Percentiles rank a stretch among this genome's conserved stretches.
Evolutionary conservation across 2,888 invertebrate species (phyloP).

Genomic region (Epistrophe eligans): DNA sequence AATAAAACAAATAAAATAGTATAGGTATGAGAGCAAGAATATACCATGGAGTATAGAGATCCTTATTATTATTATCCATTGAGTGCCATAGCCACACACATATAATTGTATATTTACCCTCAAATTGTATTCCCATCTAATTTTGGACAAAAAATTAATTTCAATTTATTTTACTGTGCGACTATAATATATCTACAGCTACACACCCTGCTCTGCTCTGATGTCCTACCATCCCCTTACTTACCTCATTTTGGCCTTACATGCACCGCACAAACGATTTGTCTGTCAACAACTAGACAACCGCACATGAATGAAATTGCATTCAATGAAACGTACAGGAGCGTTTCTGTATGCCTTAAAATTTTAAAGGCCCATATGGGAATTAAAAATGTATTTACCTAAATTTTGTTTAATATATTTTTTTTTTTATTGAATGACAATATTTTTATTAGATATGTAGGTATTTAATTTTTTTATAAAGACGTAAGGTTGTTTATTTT

Average conservation of each 20-base stretch:
- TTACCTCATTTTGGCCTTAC: constrained; percentile 15
- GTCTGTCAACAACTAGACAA: constrained; percentile 64
- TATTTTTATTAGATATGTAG: too few species aligned
- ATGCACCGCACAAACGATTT: constrained; percentile 65
- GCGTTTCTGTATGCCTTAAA: neutral
- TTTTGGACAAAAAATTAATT: constrained; percentile 58
- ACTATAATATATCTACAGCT: neutral
- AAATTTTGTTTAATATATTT: too few species aligned
- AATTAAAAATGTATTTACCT: neutral
- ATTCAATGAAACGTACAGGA: constrained; percentile 32
- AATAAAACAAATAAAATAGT: neutral
- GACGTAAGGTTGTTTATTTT: too few species aligned
- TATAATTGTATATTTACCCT: neutral
- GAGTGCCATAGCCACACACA: neutral
- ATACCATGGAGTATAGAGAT: neutral
- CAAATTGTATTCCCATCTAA: constrained; percentile 40
- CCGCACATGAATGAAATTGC: constrained; percentile 53
- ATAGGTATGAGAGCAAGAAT: neutral
- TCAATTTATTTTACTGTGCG: constrained; percentile 43
- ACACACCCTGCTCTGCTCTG: neutral
- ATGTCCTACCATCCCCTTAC: neutral
- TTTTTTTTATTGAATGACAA: too few species aligned
- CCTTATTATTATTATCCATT: constrained; percentile 12
- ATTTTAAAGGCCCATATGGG: neutral
- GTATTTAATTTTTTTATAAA: too few species aligned